Evolutionary conservation across 2,113 vertebrate species (phyloP), one percentile per base, ranked within the genome.

Genomic region (Rutilus rutilus): DNA sequence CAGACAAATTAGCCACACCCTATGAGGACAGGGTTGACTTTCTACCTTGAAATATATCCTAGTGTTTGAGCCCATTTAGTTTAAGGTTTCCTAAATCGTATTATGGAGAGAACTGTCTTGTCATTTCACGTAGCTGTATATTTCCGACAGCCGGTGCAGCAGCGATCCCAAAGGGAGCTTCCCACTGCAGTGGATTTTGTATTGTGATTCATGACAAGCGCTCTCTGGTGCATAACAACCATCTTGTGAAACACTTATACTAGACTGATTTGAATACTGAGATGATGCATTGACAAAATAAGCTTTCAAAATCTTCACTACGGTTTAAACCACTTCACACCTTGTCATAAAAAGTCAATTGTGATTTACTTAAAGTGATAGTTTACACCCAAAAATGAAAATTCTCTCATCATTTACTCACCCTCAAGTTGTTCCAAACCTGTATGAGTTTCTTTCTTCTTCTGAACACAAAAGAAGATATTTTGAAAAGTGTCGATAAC

Each of bases 181-280:
- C 89, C 90, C 90, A 89, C 88, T 91, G 91, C 92, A 88, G 90
- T 90, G 87, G 92, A 83, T 92, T 94, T 90, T 90, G 76, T 93
- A 86, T 93, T 86, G 65, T 84, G 89, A 90, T 90, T 93, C 92
- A 91, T 92, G 71, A 85, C 89, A 91, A 88, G 88, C 86, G 64
- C 59, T 86, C 59, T 86, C 83, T 88, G 80, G 86, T 92, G 89
- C 23, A 59, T 88, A 88, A 78, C 62, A 78, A 54, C 54, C 12
- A 27, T 85, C 79, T 59, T 81, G 33, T 85, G 52, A 76, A 82
- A 64, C 9, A 27, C 11, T 64, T 80, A 76, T 67, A 3, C 77
- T 15, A 19, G 65, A 69, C 45, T 10, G 23, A 81, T 78, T 78
- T 85, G 39, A n/a, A 80, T 64, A 71, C 54, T 10, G 2, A 33